These are phyloP conservation scores for Leptocoma aspasia DNA, from an alignment of 2,113 vertebrate genomes.

Conservation along the genomic window DNA sequence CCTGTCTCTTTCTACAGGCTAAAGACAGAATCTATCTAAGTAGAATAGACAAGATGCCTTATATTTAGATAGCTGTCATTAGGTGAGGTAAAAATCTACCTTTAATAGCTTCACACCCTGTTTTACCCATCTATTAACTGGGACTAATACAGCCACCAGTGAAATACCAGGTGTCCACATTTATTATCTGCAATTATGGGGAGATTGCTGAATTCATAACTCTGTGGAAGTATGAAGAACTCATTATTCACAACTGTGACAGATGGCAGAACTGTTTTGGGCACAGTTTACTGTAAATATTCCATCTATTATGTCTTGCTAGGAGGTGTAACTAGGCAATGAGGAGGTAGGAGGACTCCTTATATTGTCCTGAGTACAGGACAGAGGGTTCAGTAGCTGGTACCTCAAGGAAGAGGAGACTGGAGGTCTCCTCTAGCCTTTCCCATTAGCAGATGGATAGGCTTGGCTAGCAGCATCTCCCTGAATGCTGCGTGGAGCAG, in stretches of 20 bases:
- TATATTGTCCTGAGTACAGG: background rate
- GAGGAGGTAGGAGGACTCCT: background rate
- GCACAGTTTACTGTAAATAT: background rate
- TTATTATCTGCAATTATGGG: background rate
- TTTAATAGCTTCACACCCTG: background rate
- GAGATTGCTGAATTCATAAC: background rate
- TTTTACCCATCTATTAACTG: background rate
- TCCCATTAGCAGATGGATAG: background rate
- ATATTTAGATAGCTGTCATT: background rate
- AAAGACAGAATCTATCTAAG: background rate
- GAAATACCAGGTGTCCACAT: background rate
- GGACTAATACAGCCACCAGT: background rate
- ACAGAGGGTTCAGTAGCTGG: background rate
- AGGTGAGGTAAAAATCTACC: background rate
- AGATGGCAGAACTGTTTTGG: background rate
- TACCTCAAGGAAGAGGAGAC: background rate
- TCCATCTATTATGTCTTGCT: background rate
- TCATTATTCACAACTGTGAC: background rate
- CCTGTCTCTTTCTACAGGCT: background rate
- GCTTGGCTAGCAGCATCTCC: background rate
- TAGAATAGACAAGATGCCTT: background rate
- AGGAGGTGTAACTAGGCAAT: background rate
- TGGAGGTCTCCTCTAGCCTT: background rate
- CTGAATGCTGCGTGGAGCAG: fast-evolving
- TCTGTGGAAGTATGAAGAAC: background rate